These are phyloP conservation scores for Poeciliopsis retropinna DNA, from an alignment of 2,113 vertebrate genomes.

Conservation along the genomic window DNA sequence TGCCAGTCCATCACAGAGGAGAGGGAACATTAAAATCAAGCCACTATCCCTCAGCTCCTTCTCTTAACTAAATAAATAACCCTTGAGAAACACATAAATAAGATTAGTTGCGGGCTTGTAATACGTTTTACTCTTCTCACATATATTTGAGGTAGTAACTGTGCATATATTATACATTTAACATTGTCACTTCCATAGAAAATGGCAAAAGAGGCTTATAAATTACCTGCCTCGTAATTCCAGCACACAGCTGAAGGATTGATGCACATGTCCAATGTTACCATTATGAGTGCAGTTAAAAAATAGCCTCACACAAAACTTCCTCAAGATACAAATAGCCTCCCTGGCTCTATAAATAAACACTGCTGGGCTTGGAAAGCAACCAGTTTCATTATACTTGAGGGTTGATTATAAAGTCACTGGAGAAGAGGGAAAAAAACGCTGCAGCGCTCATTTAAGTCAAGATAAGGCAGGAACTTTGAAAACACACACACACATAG, in stretches of 20 bases:
- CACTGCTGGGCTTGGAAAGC: slow-evolving; percentile 58
- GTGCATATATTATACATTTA: neutral
- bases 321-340: slow-evolving; percentile 73
- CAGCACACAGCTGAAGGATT: slow-evolving; percentile 4
- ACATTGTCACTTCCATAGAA: neutral
- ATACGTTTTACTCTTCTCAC: too few relatives aligned
- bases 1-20: neutral
- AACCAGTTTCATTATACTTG: slow-evolving; percentile 47
- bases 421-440: slow-evolving; percentile 34
- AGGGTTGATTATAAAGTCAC: slow-evolving; percentile 48
- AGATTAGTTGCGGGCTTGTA: neutral
- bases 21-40: neutral
- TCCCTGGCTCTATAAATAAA: slow-evolving; percentile 75
- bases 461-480: slow-evolving; percentile 5
- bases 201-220: neutral
- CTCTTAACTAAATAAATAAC: neutral
- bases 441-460: slow-evolving; percentile 18
- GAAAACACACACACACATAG: slow-evolving; percentile 3
- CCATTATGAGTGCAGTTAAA: slow-evolving; percentile 49
- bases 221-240: neutral
- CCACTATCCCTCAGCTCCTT: neutral
- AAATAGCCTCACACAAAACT: slow-evolving; percentile 48
- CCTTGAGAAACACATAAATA: neutral
- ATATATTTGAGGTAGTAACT: neutral
- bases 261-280: slow-evolving; percentile 8